phyloP scores from a whole-genome alignment of 2,797 vertebrate species.

The Eidolon dupreanum region DNA sequence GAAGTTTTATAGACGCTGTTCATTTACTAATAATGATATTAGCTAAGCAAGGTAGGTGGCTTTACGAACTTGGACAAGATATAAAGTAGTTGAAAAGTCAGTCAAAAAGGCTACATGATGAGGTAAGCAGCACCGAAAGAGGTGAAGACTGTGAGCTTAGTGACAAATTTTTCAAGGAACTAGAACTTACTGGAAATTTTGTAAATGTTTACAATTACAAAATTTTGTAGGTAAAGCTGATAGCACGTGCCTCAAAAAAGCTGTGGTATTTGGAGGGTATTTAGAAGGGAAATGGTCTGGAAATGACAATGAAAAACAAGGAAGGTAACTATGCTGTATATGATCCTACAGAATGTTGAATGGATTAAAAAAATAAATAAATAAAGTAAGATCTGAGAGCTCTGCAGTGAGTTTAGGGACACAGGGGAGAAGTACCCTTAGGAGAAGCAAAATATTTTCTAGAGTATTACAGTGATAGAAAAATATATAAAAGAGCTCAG shows the following conservation, averaged over 20 bases:
- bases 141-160: not conserved
- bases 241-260: not conserved
- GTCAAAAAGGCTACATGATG: not conserved
- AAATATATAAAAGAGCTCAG: not conserved
- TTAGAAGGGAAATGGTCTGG: not conserved
- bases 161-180: not conserved
- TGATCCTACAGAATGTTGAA: not conserved
- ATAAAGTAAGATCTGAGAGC: not conserved
- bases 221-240: not conserved
- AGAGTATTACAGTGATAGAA: not conserved
- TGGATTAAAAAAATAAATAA: not conserved
- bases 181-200: not conserved
- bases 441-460: not conserved
- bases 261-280: not conserved
- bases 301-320: not conserved
- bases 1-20: not conserved
- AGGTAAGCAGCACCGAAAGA: not conserved
- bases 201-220: not conserved
- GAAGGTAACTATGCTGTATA: not conserved
- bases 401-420: not conserved
- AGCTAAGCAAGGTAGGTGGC: not conserved
- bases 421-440: not conserved
- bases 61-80: not conserved
- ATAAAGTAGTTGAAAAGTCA: not conserved
- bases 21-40: not conserved